Base-by-base conservation (phyloP, 2,113 vertebrate genomes). In the Orcinus orca region DNA sequence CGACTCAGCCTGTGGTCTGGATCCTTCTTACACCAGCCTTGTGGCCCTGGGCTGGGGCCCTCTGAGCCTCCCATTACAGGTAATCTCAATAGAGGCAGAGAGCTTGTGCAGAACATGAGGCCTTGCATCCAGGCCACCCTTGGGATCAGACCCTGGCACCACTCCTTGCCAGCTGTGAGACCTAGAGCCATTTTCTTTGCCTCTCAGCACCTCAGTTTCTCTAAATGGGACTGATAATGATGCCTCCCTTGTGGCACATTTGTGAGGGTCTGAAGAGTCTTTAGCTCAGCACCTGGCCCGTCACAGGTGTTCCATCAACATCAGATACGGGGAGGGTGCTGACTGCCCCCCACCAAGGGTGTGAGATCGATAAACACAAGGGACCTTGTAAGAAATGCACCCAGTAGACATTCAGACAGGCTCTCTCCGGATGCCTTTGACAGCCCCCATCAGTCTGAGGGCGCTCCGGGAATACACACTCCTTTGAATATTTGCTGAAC, bases 1-100 rank as follows among this genome's bases (percentile, higher is more conserved):
- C 0, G 0, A 3, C 29, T n/a, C 36, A 25, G 23, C 26, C 8
- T 18, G 3, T 9, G n/a, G 26, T 29, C 62, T 29, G 13, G 14
- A n/a, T 25, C 33, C 60, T 47, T 58, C 76, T 58, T 67, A 33
- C 5, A 26, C 26, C n/a, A 31, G 85, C 73, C 60, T 4, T 71
- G 58, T 47, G 25, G 63, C 33, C 29, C 85, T 87, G 68, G 3
- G 33, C 18, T 89, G 50, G 67, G 53, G n/a, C 13, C 60, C 55
- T 17, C 26, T 38, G 41, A 65, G 67, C 21, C 44, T 55, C 50
- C 80, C 60, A 4, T 71, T 50, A 53, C 1, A 65, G 50, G n/a
- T 58, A 60, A 81, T 60, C n/a, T 41, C 6, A 6, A 33, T 1
- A 6, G 70, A 60, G 14, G 18, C 82, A 20, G 47, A 60, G 38